A percentile compares a stretch with the other conserved stretches of the same genome.
Conservation (phyloP, 2,797 vertebrate genomes). For the Myiothlypis chrysogaster region DNA sequence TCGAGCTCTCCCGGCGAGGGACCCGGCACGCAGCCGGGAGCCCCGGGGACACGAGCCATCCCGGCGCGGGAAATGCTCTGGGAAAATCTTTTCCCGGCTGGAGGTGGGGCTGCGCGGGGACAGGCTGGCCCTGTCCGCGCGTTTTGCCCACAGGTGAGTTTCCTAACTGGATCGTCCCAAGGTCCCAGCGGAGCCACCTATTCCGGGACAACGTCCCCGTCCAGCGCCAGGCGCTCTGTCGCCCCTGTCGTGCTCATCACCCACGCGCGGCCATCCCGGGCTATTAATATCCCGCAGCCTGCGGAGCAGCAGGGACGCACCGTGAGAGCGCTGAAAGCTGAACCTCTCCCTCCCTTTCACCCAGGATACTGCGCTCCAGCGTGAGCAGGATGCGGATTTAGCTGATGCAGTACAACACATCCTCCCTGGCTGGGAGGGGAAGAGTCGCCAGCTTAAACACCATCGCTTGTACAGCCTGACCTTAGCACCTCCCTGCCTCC, state of each 20-base stretch:
- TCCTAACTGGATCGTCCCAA: neutral
- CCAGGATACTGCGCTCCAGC: neutral
- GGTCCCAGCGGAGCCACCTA: neutral
- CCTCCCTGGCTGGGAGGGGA: neutral
- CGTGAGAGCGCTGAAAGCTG: neutral
- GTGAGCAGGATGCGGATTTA: neutral
- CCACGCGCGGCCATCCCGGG: neutral
- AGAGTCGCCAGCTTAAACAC: neutral
- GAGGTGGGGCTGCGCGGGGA: neutral
- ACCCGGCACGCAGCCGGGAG: neutral
- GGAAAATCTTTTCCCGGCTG: too few relatives aligned
- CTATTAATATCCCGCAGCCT: neutral
- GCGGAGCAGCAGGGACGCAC: neutral
- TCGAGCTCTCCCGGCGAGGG: neutral
- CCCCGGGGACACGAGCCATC: neutral
- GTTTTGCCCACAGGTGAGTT: neutral
- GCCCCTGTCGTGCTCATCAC: fast-evolving
- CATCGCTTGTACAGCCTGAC: neutral
- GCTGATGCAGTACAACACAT: neutral
- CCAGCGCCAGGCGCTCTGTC: neutral
- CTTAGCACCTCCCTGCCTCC: neutral
- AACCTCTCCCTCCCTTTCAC: neutral
- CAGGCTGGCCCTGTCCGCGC: neutral
- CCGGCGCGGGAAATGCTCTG: neutral
- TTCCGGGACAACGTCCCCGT: neutral